Percentiles rank a stretch among this genome's conserved stretches.
phyloP scores from a whole-genome alignment of 2,113 vertebrate species.

The Dasyprocta punctata region DNA sequence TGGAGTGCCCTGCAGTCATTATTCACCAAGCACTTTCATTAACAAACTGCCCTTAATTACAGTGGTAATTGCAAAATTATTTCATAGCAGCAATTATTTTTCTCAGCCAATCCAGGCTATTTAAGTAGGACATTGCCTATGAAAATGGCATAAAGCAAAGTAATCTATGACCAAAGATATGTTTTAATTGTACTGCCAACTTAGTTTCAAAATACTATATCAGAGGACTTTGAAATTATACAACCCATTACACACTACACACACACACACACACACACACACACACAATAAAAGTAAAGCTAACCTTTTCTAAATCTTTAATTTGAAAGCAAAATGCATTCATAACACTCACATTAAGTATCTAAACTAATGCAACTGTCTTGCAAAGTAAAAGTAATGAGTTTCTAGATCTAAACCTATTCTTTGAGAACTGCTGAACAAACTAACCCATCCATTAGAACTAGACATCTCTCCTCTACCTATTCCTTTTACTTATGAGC shows the following conservation, averaged over 20 bases:
- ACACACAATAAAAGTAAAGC: constrained; percentile 6
- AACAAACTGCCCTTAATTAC: constrained; percentile 92
- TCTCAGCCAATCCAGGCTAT: constrained; percentile 84
- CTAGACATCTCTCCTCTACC: not conserved
- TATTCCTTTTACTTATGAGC: not conserved
- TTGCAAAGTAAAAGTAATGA: constrained; percentile 71
- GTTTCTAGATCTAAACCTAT: constrained; percentile 58
- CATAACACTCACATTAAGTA: constrained; percentile 58
- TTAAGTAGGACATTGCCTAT: constrained; percentile 82
- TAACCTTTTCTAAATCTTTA: constrained; percentile 55
- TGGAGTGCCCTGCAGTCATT: constrained; percentile 84
- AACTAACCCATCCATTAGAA: constrained; percentile 7
- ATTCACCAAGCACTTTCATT: constrained; percentile 87
- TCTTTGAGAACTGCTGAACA: constrained; percentile 54
- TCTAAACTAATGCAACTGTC: constrained; percentile 60
- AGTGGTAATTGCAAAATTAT: constrained; percentile 88
- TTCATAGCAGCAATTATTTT: constrained; percentile 88
- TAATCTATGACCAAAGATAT: constrained; percentile 68
- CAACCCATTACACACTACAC: not conserved
- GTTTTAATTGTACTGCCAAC: not conserved
- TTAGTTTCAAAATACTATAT: constrained; percentile 61
- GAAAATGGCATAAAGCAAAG: constrained; percentile 78
- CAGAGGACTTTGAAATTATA: constrained; percentile 67
- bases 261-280: not conserved
- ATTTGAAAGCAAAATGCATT: constrained; percentile 70